Base-by-base conservation (phyloP, 2,888 invertebrate species). In the Cerastis rubricosa region DNA sequence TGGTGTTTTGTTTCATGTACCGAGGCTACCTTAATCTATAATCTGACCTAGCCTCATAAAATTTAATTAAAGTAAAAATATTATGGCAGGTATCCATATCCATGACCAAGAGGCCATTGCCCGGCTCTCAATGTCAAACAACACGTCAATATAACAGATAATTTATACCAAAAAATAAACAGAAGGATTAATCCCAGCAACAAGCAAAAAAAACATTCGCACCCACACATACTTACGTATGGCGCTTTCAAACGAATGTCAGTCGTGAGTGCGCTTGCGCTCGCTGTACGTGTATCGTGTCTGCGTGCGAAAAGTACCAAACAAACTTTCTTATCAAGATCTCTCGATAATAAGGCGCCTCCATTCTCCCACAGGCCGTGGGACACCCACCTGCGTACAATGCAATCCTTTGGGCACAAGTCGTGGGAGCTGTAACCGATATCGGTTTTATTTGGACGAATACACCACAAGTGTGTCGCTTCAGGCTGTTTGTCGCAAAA, bases 381-480 rank as follows among this genome's bases (percentile, higher is more conserved):
- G 54, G 82, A 84, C n/a, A 35, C 25, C 49, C 84, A 84, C 83
- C 84, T 83, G 82, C 80, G 49, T 1, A 76, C 76, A 76, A 76
- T 51, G 40, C 80, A 80, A 84, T 76, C 84, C 83, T 84, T 80
- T 73, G 74, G 64, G 70, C 43, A 14, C 64, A 73, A 64, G 25
- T 80, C 80, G 80, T 80, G 82, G 76, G 82, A 83, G 84, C 22
- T 29, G 84, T 45, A 63, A 80, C 71, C 17, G 79, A 79, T 79
- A 82, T 54, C 47, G 40, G n/a, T 71, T 47, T 47, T 43, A 73
- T 73, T 51, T 19, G 51, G 22, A 61, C 69, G 19, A 74, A 74
- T 57, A 49, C 54, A 19, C 22, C 29, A 29, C 71, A 59, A 73
- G 57, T 71, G 67, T 63, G 69, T 49, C 69, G 84, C 83, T 84